Percentiles rank a stretch among this genome's conserved stretches.
Evolutionary conservation across 2,888 invertebrate species (phyloP).

Genomic region (Chymomyza procnemis): DNA sequence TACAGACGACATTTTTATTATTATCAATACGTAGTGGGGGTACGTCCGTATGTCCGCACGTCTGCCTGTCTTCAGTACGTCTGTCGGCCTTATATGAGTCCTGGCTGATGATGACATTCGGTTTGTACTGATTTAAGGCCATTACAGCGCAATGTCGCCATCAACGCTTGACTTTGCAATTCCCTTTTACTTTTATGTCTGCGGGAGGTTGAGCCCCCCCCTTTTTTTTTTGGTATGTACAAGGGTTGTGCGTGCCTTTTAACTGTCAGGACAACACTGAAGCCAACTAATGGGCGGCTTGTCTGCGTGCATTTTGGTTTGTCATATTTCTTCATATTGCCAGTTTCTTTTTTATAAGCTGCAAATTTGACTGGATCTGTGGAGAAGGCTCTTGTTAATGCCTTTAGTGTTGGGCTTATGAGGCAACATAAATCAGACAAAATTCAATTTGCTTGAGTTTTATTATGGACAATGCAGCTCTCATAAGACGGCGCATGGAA

Average conservation of each 20-base stretch:
- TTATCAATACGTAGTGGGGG: constrained; percentile 3
- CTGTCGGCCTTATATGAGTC: background rate
- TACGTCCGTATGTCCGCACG: background rate
- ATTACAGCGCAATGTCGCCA: constrained; percentile 6
- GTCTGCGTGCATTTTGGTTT: constrained; percentile 3
- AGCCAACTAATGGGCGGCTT: background rate
- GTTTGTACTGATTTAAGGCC: constrained; percentile 49
- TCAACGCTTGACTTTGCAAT: constrained; percentile 6
- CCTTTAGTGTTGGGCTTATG: background rate
- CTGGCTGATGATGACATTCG: constrained; percentile 60
- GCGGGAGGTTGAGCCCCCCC: background rate
- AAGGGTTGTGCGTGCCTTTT: constrained; percentile 1
- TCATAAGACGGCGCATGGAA: background rate
- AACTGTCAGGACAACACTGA: background rate
- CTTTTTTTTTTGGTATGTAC: background rate
- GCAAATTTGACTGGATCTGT: constrained; percentile 38
- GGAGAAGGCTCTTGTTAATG: background rate
- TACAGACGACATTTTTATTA: constrained; percentile 50
- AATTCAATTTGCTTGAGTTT: background rate
- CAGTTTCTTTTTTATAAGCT: constrained; percentile 42
- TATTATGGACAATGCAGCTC: background rate
- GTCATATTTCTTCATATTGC: constrained; percentile 19
- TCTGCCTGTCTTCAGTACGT: background rate
- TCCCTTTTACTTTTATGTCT: background rate
- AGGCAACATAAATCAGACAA: background rate